Evolutionary conservation across 1,140 invertebrate genomes (phyloP).

Genomic region (Pogonomyrmex californicus): DNA sequence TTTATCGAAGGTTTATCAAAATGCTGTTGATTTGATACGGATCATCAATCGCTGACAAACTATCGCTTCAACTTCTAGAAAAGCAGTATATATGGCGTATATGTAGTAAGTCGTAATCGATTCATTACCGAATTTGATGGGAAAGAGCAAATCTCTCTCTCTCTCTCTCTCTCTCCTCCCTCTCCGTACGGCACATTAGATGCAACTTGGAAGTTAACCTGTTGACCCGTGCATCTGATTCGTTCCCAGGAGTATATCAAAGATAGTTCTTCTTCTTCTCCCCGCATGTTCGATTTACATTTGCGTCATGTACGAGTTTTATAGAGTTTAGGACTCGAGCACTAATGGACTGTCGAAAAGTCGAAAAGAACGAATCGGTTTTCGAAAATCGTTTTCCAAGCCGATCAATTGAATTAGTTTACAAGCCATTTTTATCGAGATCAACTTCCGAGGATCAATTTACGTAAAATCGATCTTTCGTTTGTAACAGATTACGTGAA

Average conservation of each 20-base stretch:
- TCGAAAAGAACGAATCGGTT: background rate
- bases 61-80: conserved; percentile 33
- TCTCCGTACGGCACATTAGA: conserved; percentile 36
- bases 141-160: conserved; percentile 29
- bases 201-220: conserved; percentile 30
- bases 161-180: background rate
- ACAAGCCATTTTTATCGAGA: background rate
- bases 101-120: conserved; percentile 21
- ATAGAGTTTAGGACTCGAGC: background rate
- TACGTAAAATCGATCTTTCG: background rate
- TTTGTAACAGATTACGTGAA: conserved; percentile 20
- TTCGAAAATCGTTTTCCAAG: background rate
- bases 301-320: conserved; percentile 1
- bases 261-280: conserved; percentile 27
- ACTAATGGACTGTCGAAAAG: background rate
- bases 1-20: conserved; percentile 71
- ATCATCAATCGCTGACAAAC: conserved; percentile 44
- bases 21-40: conserved; percentile 62
- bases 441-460: background rate
- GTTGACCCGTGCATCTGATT: conserved; percentile 21
- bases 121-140: conserved; percentile 37
- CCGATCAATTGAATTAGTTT: background rate
- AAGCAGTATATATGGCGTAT: conserved; percentile 14
- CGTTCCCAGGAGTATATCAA: conserved; percentile 13
- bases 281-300: background rate